Percentiles rank a stretch among this genome's conserved stretches.
Evolutionary conservation across 2,888 invertebrate genomes (phyloP).

Genomic region (Dasypogon diadema): DNA sequence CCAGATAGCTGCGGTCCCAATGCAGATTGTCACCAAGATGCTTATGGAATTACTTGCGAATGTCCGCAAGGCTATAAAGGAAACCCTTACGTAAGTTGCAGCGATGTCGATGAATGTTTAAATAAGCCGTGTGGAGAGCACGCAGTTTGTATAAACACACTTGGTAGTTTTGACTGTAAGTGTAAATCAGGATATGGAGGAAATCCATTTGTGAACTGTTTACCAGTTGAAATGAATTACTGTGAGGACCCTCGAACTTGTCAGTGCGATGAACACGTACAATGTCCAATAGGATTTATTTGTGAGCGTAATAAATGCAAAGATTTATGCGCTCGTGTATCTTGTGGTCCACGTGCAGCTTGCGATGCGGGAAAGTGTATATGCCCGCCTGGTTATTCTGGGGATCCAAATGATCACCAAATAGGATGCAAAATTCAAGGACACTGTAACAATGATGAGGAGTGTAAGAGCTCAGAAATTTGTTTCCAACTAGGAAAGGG

Average conservation of each 20-base stretch:
- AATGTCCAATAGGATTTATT: conserved; percentile 82
- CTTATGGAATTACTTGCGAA: conserved; percentile 81
- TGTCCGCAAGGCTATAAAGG: conserved; percentile 88
- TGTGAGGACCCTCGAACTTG: conserved; percentile 80
- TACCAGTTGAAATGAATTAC: conserved; percentile 76
- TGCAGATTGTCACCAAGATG: conserved; percentile 83
- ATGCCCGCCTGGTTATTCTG: conserved; percentile 82
- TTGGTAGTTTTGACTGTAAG: conserved; percentile 89
- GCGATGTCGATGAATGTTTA: conserved; percentile 86
- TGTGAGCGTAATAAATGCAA: conserved; percentile 82
- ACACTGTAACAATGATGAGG: conserved; percentile 83
- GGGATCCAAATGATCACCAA: conserved; percentile 78
- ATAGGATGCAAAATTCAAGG: conserved; percentile 80
- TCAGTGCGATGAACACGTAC: conserved; percentile 76
- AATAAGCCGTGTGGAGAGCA: conserved; percentile 85
- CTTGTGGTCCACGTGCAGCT: conserved; percentile 84
- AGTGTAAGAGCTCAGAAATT: conserved; percentile 86
- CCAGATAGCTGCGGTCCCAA: conserved; percentile 81
- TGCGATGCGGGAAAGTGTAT: conserved; percentile 85
- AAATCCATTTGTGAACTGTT: conserved; percentile 88
- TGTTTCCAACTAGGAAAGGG: conserved; percentile 88
- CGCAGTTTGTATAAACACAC: conserved; percentile 90
- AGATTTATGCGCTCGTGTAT: conserved; percentile 80
- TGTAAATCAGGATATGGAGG: conserved; percentile 88
- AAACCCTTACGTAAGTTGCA: conserved; percentile 88